Conservation (phyloP, 2,113 vertebrate genomes). For the Mus pahari region DNA sequence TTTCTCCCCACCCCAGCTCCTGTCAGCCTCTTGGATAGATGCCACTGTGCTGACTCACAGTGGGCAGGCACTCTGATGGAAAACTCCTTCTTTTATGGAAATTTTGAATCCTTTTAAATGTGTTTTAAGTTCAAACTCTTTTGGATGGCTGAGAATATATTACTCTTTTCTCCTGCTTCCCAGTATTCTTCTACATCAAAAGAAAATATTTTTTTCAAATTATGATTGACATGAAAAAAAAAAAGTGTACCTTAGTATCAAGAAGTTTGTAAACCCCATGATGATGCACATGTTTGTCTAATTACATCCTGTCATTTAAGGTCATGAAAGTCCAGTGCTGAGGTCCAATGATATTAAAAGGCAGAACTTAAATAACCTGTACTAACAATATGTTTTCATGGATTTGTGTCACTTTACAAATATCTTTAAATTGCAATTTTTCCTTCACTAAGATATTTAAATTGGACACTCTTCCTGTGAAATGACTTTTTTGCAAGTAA, state of each 20-base stretch:
- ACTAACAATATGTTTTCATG: neutral
- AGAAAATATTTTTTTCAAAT: neutral
- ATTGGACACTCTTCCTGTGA: neutral
- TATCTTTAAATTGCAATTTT: neutral
- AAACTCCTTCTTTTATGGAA: neutral
- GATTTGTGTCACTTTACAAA: neutral
- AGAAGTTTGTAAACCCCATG: neutral
- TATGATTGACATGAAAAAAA: neutral
- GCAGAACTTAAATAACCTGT: neutral
- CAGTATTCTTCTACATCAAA: conserved; percentile 38
- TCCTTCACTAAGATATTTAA: neutral
- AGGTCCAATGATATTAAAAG: neutral
- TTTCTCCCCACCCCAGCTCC: neutral
- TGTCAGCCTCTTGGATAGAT: neutral
- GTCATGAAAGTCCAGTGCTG: conserved; percentile 8
- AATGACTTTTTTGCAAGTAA: conserved; percentile 17
- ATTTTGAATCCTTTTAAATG: neutral
- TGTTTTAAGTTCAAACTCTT: neutral
- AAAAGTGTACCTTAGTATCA: neutral
- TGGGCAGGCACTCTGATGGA: neutral
- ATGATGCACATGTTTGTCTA: neutral
- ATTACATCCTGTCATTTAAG: neutral
- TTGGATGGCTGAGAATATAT: neutral
- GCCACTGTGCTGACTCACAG: neutral
- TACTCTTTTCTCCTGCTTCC: neutral